These are phyloP conservation scores for Linnaemya tessellans DNA, from an alignment of 2,888 invertebrate genomes.

Conservation along the genomic window DNA sequence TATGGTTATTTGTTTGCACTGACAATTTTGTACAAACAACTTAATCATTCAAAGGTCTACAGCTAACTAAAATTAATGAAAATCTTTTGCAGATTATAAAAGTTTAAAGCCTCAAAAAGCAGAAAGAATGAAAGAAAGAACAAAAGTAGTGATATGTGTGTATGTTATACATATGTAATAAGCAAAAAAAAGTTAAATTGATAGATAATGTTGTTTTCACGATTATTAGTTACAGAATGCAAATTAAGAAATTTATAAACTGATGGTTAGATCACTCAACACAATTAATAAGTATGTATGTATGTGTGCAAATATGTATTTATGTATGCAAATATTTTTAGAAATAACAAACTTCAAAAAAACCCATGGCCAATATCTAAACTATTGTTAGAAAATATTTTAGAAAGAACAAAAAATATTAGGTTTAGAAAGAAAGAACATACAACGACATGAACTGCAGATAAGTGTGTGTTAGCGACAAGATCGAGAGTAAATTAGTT, in stretches of 20 bases:
- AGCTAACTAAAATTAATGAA: slow-evolving; percentile 77
- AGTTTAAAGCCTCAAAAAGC: slow-evolving; percentile 35
- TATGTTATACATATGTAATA: not conserved
- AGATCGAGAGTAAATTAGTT: too few species aligned
- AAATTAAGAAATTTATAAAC: slow-evolving; percentile 36
- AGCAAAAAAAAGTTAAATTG: not conserved
- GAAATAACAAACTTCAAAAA: not conserved
- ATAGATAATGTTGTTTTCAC: slow-evolving; percentile 34
- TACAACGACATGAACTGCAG: too few species aligned
- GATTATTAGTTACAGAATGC: slow-evolving; percentile 19
- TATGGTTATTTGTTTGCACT: not conserved
- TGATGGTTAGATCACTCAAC: slow-evolving; percentile 63
- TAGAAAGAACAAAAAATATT: too few species aligned
- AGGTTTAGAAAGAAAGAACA: not conserved
- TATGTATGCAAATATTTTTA: not conserved
- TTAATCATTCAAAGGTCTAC: slow-evolving; percentile 73
- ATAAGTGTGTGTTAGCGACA: too few species aligned
- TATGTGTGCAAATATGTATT: not conserved
- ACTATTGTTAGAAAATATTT: not conserved
- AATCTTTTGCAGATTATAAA: slow-evolving; percentile 75
- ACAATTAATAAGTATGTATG: slow-evolving; percentile 10
- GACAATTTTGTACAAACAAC: slow-evolving; percentile 34
- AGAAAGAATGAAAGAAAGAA: not conserved
- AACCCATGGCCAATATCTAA: not conserved
- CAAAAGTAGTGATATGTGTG: slow-evolving; percentile 9